These are phyloP conservation scores for Halichoeres trimaculatus DNA, from an alignment of 2,113 vertebrate species.

Conservation along the genomic window DNA sequence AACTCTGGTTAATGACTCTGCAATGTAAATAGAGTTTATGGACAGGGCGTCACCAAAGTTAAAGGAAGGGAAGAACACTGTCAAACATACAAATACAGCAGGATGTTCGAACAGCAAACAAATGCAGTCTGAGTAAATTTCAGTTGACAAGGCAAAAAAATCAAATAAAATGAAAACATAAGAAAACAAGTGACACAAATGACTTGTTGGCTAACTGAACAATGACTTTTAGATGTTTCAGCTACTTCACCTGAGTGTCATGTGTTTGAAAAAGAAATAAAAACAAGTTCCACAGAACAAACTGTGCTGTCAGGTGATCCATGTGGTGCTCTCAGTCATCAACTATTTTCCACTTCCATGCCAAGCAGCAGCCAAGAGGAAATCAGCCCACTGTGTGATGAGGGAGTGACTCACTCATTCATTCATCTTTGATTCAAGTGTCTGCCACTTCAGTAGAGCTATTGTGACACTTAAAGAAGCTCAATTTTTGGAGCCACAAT, in stretches of 20 bases:
- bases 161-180: too few relatives aligned
- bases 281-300: background rate
- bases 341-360: background rate
- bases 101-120: background rate
- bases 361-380: background rate
- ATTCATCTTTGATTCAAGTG: slow-evolving; percentile 2
- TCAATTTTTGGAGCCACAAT: background rate
- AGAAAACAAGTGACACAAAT: too few relatives aligned
- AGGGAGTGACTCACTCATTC: slow-evolving; percentile 5
- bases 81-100: background rate
- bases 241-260: background rate
- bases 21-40: too few relatives aligned
- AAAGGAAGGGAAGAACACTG: background rate
- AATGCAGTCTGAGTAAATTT: background rate
- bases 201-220: background rate
- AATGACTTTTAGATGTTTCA: background rate
- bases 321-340: background rate
- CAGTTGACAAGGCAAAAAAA: too few relatives aligned
- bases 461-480: background rate
- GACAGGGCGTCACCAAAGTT: too few relatives aligned
- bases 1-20: background rate
- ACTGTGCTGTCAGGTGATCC: background rate
- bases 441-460: background rate
- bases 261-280: background rate
- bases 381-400: background rate